phyloP scores from a whole-genome alignment of 1,140 invertebrate species.

The Euglossa dilemma region DNA sequence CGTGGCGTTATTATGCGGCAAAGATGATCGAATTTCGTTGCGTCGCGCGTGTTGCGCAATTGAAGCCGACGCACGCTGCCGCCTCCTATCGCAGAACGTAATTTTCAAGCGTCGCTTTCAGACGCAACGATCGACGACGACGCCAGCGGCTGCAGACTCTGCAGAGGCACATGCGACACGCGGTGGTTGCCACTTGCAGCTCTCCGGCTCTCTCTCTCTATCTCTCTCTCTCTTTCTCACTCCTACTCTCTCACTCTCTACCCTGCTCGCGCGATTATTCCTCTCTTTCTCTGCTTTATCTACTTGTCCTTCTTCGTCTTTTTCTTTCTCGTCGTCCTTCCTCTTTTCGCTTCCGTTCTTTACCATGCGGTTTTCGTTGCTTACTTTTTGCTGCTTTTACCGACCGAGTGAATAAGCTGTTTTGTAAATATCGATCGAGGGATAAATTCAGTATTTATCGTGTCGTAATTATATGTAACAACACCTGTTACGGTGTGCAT shows the following conservation, averaged over 20 bases:
- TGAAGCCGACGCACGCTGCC: slow-evolving; percentile 2
- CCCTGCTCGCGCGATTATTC: neutral
- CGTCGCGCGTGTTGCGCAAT: slow-evolving; percentile 45
- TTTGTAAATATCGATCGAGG: no score
- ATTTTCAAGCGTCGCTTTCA: slow-evolving; percentile 30
- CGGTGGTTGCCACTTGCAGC: neutral
- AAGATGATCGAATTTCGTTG: slow-evolving; percentile 63
- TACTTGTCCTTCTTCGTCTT: neutral
- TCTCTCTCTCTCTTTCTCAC: no score
- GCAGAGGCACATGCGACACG: neutral
- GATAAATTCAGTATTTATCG: no score
- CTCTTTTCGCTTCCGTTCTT: neutral
- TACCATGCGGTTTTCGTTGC: neutral
- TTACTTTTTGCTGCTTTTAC: neutral
- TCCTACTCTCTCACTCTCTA: no score
- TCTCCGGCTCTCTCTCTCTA: neutral
- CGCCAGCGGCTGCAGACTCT: neutral
- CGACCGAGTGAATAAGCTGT: no score
- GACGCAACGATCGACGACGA: neutral
- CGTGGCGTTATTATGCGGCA: slow-evolving; percentile 47
- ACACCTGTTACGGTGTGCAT: no score
- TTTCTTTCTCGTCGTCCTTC: neutral
- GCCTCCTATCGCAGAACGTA: slow-evolving; percentile 30
- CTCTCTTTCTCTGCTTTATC: no score
- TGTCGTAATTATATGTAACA: no score